Conservation (phyloP, 2,113 vertebrate genomes). For the Lota lota region DNA sequence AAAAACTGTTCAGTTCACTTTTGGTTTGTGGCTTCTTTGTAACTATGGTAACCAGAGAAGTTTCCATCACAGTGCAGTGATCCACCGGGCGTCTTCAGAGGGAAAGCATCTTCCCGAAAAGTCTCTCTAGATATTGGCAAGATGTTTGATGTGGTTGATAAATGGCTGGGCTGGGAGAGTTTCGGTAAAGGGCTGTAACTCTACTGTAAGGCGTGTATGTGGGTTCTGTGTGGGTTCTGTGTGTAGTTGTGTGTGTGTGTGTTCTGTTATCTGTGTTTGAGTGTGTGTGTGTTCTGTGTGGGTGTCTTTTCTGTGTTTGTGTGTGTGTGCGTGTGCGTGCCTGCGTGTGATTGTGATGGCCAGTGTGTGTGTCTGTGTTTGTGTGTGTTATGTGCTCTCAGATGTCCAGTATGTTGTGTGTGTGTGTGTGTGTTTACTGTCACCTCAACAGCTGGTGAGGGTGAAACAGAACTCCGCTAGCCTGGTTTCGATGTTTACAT, state of each 20-base stretch:
- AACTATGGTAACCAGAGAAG: too few species aligned
- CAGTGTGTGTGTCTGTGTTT: neutral
- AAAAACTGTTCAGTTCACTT: too few species aligned
- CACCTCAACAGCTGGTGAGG: conserved; percentile 38
- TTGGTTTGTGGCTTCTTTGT: too few species aligned
- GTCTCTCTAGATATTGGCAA: too few species aligned
- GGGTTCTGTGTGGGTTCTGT: neutral
- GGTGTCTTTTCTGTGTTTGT: neutral
- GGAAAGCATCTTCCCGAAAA: neutral
- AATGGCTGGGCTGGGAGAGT: neutral
- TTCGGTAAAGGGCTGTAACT: neutral
- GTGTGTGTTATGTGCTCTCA: neutral
- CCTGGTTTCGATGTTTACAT: conserved; percentile 23
- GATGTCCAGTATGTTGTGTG: neutral
- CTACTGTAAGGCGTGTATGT: neutral
- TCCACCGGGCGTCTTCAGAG: neutral
- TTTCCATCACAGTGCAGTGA: too few species aligned
- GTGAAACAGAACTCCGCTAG: neutral
- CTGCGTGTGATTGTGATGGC: neutral
- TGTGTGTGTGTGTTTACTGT: neutral
- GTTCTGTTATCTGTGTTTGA: neutral
- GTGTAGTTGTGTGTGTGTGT: conserved; percentile 1
- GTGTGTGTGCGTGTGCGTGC: neutral
- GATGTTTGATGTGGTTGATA: neutral
- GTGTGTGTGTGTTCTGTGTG: conserved; percentile 2